Percentiles rank a stretch among this genome's conserved stretches.
phyloP scores from a whole-genome alignment of 2,797 vertebrate genomes.

The Staurois parvus region DNA sequence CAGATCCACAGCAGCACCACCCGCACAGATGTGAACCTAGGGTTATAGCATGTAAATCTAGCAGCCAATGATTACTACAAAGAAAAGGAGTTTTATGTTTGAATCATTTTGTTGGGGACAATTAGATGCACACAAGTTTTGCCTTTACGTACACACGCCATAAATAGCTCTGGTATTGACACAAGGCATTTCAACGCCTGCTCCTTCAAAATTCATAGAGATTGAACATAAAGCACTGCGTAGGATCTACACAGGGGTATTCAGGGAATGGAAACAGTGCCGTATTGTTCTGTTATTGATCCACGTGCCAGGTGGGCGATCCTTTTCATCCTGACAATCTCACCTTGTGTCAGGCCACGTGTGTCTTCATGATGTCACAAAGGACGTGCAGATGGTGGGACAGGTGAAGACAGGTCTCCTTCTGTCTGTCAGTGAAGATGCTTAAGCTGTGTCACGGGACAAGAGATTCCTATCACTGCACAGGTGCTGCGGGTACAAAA shows the following conservation, averaged over 20 bases:
- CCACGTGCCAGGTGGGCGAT: slow-evolving; percentile 29
- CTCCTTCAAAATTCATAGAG: background rate
- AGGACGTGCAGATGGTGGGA: background rate
- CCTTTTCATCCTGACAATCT: slow-evolving; percentile 35
- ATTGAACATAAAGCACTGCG: background rate
- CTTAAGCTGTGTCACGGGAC: slow-evolving; percentile 19
- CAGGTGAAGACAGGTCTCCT: background rate
- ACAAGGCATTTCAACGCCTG: background rate
- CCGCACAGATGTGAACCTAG: no score
- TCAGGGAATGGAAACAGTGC: slow-evolving; percentile 10
- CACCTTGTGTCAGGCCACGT: slow-evolving; percentile 2
- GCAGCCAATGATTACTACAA: no score
- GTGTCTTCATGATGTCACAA: background rate
- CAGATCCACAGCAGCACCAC: no score
- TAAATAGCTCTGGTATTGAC: no score
- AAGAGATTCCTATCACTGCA: slow-evolving; percentile 8
- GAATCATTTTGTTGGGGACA: no score
- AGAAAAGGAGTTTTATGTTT: no score
- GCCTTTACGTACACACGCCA: no score
- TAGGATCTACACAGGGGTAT: background rate
- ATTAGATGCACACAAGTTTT: no score
- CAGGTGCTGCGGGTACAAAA: slow-evolving; percentile 4
- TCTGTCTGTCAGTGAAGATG: slow-evolving; percentile 36
- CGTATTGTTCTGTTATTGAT: background rate
- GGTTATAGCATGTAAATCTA: no score